These are phyloP conservation scores for Eonycteris spelaea DNA, from an alignment of 2,113 vertebrate genomes.

Conservation along the genomic window DNA sequence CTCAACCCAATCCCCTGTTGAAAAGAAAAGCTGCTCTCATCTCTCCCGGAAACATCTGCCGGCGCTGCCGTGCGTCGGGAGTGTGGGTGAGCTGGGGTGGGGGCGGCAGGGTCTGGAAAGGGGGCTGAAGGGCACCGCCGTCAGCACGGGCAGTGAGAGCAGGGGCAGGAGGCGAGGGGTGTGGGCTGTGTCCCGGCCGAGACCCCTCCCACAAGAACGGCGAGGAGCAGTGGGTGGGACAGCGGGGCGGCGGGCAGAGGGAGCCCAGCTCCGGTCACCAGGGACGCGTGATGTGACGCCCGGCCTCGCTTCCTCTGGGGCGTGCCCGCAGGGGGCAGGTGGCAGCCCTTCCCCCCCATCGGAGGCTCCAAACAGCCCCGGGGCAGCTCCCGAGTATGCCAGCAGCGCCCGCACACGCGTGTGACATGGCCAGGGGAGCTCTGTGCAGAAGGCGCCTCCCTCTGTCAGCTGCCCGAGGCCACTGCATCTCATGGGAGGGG, in stretches of 20 bases:
- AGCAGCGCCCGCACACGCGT: fast-evolving
- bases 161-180: not conserved
- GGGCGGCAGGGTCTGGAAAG: too few relatives aligned
- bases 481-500: fast-evolving
- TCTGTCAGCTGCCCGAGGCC: fast-evolving
- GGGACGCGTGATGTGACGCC: fast-evolving
- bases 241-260: not conserved
- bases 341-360: too few relatives aligned
- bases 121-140: not conserved
- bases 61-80: not conserved
- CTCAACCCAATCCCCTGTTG: not conserved
- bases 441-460: not conserved
- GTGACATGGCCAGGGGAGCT: not conserved
- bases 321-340: too few relatives aligned
- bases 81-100: fast-evolving
- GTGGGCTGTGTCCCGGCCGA: too few relatives aligned
- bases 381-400: too few relatives aligned
- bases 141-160: not conserved
- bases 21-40: not conserved
- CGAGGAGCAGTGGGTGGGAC: too few relatives aligned
- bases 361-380: not conserved
- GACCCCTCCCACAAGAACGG: fast-evolving
- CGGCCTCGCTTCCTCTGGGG: not conserved
- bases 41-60: not conserved
- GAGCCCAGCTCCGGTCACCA: too few relatives aligned